A percentile compares a stretch with the other conserved stretches of the same genome.
phyloP scores from a whole-genome alignment of 2,113 vertebrate genomes.

The Menura novaehollandiae region DNA sequence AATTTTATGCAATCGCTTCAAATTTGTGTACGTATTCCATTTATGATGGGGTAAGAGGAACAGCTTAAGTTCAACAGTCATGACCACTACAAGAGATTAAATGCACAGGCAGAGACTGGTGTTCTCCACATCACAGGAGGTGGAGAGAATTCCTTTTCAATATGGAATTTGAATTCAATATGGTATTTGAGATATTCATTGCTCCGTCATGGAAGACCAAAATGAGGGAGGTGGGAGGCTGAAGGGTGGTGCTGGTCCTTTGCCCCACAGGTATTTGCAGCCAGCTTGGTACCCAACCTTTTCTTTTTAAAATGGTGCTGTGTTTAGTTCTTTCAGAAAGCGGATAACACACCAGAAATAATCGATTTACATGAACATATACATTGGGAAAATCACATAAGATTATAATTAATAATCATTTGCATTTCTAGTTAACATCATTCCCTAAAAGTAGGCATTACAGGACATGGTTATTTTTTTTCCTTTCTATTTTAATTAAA shows the following conservation, averaged over 20 bases:
- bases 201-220: not conserved
- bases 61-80: accelerated
- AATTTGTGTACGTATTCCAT: not conserved
- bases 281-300: not conserved
- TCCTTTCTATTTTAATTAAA: not conserved
- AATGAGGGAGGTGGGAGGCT: not conserved
- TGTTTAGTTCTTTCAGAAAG: not conserved
- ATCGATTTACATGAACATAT: accelerated
- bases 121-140: not conserved
- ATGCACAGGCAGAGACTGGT: not conserved
- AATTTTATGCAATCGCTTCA: accelerated
- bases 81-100: not conserved
- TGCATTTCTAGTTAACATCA: not conserved
- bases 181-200: not conserved
- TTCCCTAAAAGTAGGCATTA: not conserved
- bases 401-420: not conserved
- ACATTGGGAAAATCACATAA: not conserved
- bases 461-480: not conserved
- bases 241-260: not conserved
- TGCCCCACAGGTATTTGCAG: not conserved
- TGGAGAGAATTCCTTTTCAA: not conserved
- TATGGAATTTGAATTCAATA: not conserved
- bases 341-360: not conserved
- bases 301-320: not conserved
- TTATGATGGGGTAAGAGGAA: not conserved